Base-by-base conservation (phyloP, 2,797 vertebrate species). In the Amblyopsis hoosieri region DNA sequence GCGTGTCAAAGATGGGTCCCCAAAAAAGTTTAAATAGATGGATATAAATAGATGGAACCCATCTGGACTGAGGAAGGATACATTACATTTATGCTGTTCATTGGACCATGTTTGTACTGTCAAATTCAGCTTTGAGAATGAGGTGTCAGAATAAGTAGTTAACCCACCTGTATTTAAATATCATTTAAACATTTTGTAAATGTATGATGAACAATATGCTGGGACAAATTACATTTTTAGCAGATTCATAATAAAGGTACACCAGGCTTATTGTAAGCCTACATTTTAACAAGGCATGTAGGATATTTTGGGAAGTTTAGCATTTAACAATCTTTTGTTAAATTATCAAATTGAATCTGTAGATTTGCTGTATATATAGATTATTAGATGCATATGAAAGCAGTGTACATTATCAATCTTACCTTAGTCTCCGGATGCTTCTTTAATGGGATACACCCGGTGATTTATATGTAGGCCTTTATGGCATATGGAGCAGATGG, bases 371-470 rank as follows among this genome's bases (percentile, higher is more conserved):
- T 29, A 29, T 29, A 15, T 4, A 9, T 53, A 12, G 2, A 9
- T 3, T 3, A 53, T 19, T 23, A 53, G 19, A 53, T 19, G 51
- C 17, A 29, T 23, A 19, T 42, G 37, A 42, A 42, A 42, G 37
- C 9, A 42, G 37, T 42, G 8, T 42, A 12, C 15, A 10, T 45
- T 4, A 56, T 29, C 68, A 4, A 50, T 1, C 75, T 79, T 80
- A 84, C 85, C 80, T 83, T 81, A 60, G 45, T 77, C 57, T 5
- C 53, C 75, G 45, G 78, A 73, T 6, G 71, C 74, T 47, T 83
- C 73, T 33, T 64, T 74, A 62, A 89, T 71, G 9, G 69, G 67
- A 69, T 60, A 84, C 12, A 75, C 74, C 17, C 10, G 75, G 69
- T 88, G 82, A 57, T 73, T 62, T 3, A 45, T 10, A 66, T 83